Evolutionary conservation across 2,888 invertebrate genomes (phyloP), one percentile per base, ranked within the genome.

Genomic region (Coecobrya sp.): DNA sequence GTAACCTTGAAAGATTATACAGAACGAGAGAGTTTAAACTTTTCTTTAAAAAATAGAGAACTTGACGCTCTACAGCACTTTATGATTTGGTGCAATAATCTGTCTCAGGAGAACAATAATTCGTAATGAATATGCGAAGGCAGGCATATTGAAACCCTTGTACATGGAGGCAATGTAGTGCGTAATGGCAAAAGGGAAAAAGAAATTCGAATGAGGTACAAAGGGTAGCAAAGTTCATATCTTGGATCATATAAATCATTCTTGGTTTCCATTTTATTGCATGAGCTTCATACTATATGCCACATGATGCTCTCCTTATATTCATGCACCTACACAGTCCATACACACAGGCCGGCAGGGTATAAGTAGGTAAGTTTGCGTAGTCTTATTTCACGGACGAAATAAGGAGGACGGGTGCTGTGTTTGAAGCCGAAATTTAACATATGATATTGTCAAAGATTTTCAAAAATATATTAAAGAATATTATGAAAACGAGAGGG

Each of bases 71-170:
- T 76, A 49, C 86, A 86, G 89, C 91, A 95, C 93, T 95, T 95
- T 94, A 95, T 94, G 94, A 94, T 95, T 95, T 94, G 94, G 94
- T 94, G 94, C 94, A 94, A 95, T 94, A 94, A 95, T 95, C 95
- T 95, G 93, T 94, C 94, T 94, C 94, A 82, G 73, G 94, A 94
- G 95, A 79, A 94, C 94, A 95, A 95, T 95, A 94, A 94, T 94
- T 95, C 93, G 95, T 95, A 94, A 95, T 95, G 95, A 95, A 95
- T 94, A 95, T 95, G 94, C 90, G 95, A 95, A 92, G 94, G 93
- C 93, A 94, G 93, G 94, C 94, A 95, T 95, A 94, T 94, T 94
- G 94, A 95, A 94, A 94, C 86, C 79, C 90, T 90, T 65, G 76
- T 36, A 59, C 27, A 30, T n/a, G 36, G 45, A 30, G 25, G 59